Evolutionary conservation across 1,140 invertebrate genomes (phyloP), one percentile per base, ranked within the genome.

Genomic region (Drosophila navojoa): DNA sequence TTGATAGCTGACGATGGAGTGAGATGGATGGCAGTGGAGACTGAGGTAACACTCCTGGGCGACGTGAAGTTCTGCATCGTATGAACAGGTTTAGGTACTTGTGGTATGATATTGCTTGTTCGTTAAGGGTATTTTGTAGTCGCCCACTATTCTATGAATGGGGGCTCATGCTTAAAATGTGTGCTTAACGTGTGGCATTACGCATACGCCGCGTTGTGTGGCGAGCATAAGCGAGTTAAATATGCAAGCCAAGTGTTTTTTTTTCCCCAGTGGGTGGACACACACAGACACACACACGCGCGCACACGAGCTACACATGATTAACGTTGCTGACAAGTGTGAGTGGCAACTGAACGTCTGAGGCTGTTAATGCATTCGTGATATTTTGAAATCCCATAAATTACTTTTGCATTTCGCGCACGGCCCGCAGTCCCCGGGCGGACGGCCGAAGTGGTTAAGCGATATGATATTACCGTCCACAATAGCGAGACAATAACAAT

Each of bases 401-500:
- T 60, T 52, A 54, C 55, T 35, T 29, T 59, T 10, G 63, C 40
- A n/a, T 10, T 49, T 54, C 27, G 19, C 52, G 25, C 27, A 54
- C 11, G 27, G 25, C 13, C 29, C 32, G 40, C 7, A 4, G 35
- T 5, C 13, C 13, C 5, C 1, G 16, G 53, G 16, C 6, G 35
- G 16, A 32, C 19, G 7, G 29, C 29, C 2, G 10, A 11, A 22
- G 10, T 16, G 16, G 47, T 68, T 54, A 47, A 72, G 54, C 50
- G 52, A 60, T 32, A 74, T 49, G 25, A 61, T 61, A 67, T 64
- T 49, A 52, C 57, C 54, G 74, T 75, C 74, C 75, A 77, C 64
- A 67, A 67, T 76, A 72, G 52, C 58, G 44, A 58, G 45, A 85
- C 47, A 71, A 78, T 86, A 87, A 72, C 63, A 81, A 73, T 86